Evolutionary conservation across 2,888 invertebrate species (phyloP).

Genomic region (Drosophila anomalata): DNA sequence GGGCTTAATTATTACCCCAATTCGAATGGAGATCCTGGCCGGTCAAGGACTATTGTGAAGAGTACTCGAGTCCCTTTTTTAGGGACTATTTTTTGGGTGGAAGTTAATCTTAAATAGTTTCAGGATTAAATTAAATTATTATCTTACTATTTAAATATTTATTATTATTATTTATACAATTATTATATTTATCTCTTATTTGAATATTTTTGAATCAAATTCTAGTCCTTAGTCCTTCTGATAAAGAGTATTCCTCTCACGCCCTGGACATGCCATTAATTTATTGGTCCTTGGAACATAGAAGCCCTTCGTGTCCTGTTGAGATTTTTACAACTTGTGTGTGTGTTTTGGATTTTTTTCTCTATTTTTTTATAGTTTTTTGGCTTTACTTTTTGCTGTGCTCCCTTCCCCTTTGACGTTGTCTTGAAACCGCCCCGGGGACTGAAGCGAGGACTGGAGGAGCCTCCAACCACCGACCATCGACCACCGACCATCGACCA

Average conservation of each 20-base stretch:
- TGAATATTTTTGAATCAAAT: not conserved
- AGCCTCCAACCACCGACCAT: no score
- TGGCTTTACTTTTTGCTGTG: not conserved
- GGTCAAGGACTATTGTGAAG: not conserved
- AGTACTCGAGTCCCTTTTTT: not conserved
- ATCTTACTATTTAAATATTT: not conserved
- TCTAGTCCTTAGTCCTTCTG: no score
- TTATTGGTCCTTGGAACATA: constrained; percentile 19
- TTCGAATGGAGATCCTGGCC: constrained; percentile 4
- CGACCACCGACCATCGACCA: constrained; percentile 49
- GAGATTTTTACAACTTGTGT: constrained; percentile 36
- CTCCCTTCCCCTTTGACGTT: constrained; percentile 48
- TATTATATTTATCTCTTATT: not conserved
- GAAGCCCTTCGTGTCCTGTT: constrained; percentile 47
- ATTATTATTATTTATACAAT: not conserved
- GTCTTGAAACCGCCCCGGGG: constrained; percentile 50
- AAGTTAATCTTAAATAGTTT: not conserved
- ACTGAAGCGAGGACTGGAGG: not conserved
- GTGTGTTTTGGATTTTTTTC: constrained; percentile 12
- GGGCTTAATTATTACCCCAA: constrained; percentile 13
- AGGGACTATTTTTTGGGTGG: not conserved
- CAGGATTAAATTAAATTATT: no score
- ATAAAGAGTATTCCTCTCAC: constrained; percentile 8
- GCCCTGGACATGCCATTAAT: constrained; percentile 1
- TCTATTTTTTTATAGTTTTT: constrained; percentile 7